Base-by-base conservation (phyloP, 2,113 vertebrate species). In the Phaetusa simplex region DNA sequence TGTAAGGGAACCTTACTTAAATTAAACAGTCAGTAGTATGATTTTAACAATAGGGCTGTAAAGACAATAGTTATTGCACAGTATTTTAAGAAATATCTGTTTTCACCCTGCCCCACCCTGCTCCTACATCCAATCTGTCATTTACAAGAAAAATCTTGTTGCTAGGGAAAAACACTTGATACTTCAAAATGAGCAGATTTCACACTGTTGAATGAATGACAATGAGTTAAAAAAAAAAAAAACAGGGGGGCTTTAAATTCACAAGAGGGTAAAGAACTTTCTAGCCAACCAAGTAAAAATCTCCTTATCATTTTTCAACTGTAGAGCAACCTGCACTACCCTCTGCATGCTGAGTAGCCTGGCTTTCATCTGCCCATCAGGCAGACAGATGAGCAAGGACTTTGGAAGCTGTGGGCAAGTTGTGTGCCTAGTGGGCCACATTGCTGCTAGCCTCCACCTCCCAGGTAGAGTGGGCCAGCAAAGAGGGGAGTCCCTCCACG, bases 81-180 rank as follows among this genome's bases (percentile, higher is more conserved):
- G 34, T 82, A 94, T 91, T 95, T 94, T 93, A 70, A 94, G 73
- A 92, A 70, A 78, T 73, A 83, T 4, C 1, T 89, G 10, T 95
- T 79, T 86, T 82, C 30, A 98, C 96, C 96, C 95, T 97, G 96
- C 82, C 95, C 96, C 95, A 96, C 95, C 89, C 95, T 88, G 69
- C 59, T 96, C 74, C 78, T 71, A 94, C 90, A 83, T 92, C 40
- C 92, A 92, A 88, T 89, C 88, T 86, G 79, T 78, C 82, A 73
- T 72, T 88, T 85, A 49, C 36, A 58, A 88, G 81, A 94, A 94
- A 96, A 90, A 93, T 66, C 74, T 85, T 55, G 85, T 97, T 97
- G 93, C 88, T 90, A 94, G 43, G 86, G 74, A 32, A 76, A 90
- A 95, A 90, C 45, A 45, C 64, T 89, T 58, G 53, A 64, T 90